Evolutionary conservation across 2,888 invertebrate species (phyloP).

Genomic region (Caenorhabditis sp.): DNA sequence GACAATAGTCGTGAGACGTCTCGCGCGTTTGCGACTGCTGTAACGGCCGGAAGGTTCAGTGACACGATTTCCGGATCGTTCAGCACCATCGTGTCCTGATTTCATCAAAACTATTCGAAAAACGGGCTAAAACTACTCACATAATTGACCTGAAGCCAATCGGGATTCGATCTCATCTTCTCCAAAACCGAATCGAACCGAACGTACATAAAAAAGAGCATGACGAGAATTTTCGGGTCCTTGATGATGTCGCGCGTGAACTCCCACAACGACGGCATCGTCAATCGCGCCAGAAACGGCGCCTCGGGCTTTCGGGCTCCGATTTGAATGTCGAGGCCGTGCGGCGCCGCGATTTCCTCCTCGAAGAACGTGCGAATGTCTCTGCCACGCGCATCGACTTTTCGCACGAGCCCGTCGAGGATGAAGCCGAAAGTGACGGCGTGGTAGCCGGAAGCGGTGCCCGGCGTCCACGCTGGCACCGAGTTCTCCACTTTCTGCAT

Average conservation of each 20-base stretch:
- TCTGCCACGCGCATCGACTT: slow-evolving; percentile 67
- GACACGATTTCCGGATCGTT: slow-evolving; percentile 71
- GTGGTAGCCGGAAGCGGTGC: slow-evolving; percentile 79
- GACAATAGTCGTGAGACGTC: slow-evolving; percentile 70
- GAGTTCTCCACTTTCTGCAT: slow-evolving; percentile 76
- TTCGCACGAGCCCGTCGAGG: slow-evolving; percentile 64
- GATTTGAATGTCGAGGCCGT: slow-evolving; percentile 71
- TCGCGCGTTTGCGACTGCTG: slow-evolving; percentile 68
- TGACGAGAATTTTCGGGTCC: slow-evolving; percentile 68
- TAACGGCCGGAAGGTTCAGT: slow-evolving; percentile 69
- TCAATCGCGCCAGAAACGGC: slow-evolving; percentile 62
- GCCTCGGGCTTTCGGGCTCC: slow-evolving; percentile 59
- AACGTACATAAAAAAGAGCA: slow-evolving; percentile 61
- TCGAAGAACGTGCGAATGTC: slow-evolving; percentile 73
- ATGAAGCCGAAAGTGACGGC: slow-evolving; percentile 79
- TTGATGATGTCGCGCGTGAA: slow-evolving; percentile 68
- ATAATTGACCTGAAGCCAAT: slow-evolving; percentile 69
- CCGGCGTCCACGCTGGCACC: slow-evolving; percentile 78
- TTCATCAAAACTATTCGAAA: background rate
- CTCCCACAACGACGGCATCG: slow-evolving; percentile 66
- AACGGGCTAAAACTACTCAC: too few relatives aligned
- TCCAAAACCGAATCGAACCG: slow-evolving; percentile 65
- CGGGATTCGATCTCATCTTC: slow-evolving; percentile 65
- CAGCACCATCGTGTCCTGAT: slow-evolving; percentile 67
- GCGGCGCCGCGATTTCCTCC: slow-evolving; percentile 73